Conservation (phyloP, 2,797 vertebrate species). For the Acanthornis magna region DNA sequence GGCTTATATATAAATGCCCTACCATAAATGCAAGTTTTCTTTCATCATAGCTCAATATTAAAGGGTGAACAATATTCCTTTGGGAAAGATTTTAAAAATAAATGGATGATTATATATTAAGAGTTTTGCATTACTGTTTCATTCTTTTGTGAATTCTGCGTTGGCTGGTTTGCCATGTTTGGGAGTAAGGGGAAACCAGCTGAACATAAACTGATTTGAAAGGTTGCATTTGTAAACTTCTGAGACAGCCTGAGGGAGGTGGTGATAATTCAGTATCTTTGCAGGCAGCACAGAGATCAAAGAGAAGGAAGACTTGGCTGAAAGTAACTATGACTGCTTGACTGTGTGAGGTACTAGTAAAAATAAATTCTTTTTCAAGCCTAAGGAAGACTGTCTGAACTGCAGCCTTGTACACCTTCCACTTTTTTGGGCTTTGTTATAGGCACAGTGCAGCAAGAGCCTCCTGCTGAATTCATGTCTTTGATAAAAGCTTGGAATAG, state of each 20-base stretch:
- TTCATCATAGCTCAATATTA: not conserved
- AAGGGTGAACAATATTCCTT: not conserved
- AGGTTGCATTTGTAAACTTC: slow-evolving; percentile 38
- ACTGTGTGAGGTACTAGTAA: slow-evolving; percentile 42
- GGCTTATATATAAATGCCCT: not conserved
- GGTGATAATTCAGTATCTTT: slow-evolving; percentile 51
- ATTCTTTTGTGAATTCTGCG: not conserved
- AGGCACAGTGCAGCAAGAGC: not conserved
- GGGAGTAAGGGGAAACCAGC: not conserved
- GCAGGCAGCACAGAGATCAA: slow-evolving; percentile 41
- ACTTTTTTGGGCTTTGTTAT: not conserved
- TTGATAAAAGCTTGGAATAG: not conserved
- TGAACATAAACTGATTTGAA: slow-evolving; percentile 35
- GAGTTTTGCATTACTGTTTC: not conserved
- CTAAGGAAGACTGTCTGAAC: not conserved
- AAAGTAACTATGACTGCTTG: not conserved
- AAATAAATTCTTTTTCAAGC: slow-evolving; percentile 7
- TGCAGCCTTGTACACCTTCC: not conserved
- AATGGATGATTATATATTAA: not conserved
- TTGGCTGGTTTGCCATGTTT: not conserved
- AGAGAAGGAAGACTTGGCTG: slow-evolving; percentile 34
- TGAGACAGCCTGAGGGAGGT: slow-evolving; percentile 24
- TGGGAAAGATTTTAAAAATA: not conserved
- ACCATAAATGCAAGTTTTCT: not conserved
- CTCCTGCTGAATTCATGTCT: not conserved